Conservation (phyloP, 2,888 invertebrate species). For the Heteromurus nitidus region DNA sequence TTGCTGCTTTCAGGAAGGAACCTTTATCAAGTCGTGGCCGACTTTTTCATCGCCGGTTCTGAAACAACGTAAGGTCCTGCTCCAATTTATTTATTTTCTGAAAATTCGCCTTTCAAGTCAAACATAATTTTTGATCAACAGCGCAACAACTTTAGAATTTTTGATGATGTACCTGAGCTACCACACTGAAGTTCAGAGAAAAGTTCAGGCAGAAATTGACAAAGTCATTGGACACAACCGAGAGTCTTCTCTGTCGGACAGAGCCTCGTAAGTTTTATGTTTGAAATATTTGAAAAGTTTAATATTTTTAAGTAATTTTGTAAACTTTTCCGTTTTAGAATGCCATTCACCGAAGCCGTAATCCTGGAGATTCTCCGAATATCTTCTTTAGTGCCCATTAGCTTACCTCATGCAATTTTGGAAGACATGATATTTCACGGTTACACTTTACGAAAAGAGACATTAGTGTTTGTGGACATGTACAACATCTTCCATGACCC, state of each 20-base stretch:
- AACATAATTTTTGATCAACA: neutral
- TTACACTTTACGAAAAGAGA: neutral
- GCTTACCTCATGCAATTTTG: neutral
- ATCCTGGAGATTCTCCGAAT: conserved; percentile 18
- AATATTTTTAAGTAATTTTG: neutral
- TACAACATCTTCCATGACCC: conserved; percentile 19
- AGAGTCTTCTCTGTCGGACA: neutral
- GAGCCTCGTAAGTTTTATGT: neutral
- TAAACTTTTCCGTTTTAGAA: neutral
- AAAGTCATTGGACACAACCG: conserved; percentile 5
- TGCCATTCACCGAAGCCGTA: conserved; percentile 41
- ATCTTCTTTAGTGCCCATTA: neutral
- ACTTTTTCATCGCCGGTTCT: neutral
- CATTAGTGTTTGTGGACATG: neutral
- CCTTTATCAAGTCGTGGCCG: too few relatives aligned
- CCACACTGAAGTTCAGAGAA: conserved; percentile 50
- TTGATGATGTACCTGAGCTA: conserved; percentile 49
- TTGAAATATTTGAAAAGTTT: neutral
- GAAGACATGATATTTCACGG: neutral
- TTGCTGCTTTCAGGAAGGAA: too few relatives aligned
- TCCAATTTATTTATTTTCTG: neutral
- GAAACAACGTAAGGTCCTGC: neutral
- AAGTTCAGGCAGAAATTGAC: conserved; percentile 63
- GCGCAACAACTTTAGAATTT: conserved; percentile 29
- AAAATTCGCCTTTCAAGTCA: neutral